Conservation (phyloP, 2,797 vertebrate species). For the Danionella dracula region DNA sequence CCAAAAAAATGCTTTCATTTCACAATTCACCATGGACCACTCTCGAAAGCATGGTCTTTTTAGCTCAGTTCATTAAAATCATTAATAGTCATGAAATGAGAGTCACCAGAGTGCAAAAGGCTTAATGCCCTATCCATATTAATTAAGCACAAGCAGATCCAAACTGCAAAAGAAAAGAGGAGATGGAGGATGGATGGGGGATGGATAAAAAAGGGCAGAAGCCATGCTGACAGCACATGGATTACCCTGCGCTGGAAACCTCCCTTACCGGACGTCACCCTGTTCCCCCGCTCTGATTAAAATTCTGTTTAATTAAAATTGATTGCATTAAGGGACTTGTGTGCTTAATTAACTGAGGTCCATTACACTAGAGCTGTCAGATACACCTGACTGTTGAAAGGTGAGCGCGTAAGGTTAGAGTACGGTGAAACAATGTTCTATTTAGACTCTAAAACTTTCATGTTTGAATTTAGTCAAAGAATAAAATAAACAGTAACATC, state of each 20-base stretch:
- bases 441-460: too few species aligned
- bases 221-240: slow-evolving; percentile 67
- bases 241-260: slow-evolving; percentile 79
- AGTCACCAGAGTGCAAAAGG: slow-evolving; percentile 96
- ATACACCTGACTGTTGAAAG: slow-evolving; percentile 71
- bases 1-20: slow-evolving; percentile 79
- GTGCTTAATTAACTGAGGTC: slow-evolving; percentile 98
- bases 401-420: slow-evolving; percentile 53
- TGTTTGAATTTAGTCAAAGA: too few species aligned
- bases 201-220: neutral
- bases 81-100: slow-evolving; percentile 99
- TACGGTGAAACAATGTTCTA: too few species aligned
- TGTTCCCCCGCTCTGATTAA: slow-evolving; percentile 78
- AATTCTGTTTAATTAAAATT: slow-evolving; percentile 99
- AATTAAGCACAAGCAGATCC: slow-evolving; percentile 95
- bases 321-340: slow-evolving; percentile 99
- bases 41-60: slow-evolving; percentile 89
- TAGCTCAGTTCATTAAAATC: slow-evolving; percentile 99
- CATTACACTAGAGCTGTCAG: slow-evolving; percentile 81
- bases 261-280: slow-evolving; percentile 78
- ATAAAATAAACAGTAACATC: too few species aligned
- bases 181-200: neutral
- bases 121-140: slow-evolving; percentile 99
- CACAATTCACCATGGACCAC: slow-evolving; percentile 75
- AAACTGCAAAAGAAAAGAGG: slow-evolving; percentile 78